Evolutionary conservation across 1,140 invertebrate species (phyloP), one percentile per base, ranked within the genome.

Genomic region (Heliothis virescens): DNA sequence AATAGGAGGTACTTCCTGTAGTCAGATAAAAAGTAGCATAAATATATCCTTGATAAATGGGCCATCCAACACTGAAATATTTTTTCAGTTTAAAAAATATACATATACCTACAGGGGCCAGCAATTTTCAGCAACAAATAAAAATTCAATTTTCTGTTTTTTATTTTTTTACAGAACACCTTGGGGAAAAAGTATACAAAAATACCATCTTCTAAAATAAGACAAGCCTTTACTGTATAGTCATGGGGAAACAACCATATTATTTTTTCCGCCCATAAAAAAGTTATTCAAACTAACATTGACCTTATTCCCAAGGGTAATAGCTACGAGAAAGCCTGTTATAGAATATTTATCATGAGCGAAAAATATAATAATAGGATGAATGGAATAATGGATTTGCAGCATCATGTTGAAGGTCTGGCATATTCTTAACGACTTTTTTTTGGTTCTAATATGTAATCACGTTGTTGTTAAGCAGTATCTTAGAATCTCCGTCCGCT

Each of bases 251-350:
- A 41, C 15, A 63, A 5, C 1, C 29, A 16, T 63, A 63, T 15
- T 16, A 63, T 12, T 63, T 41, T 63, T 7, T 5, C n/a, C 5
- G 3, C 2, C 29, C 29, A 63, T 63, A 63, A 63, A 21, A 47
- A 65, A 65, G n/a, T 65, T 65, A 65, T 18, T 47, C 16, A 47
- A 65, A 65, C 62, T 67, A 21, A 48, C 63, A 67, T 67, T 48
- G 29, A 48, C 63, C 63, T 41, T 67, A 67, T 67, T 67, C 41
- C 18, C 57, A 60, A 57, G 55, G 55, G 55, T 57, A 57, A 57
- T 60, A 3, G 21, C 12, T 48, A 21, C 63, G 11, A 21, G 16
- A 67, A 67, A 48, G 16, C 29, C 41, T 21, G 21, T 47, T 67
- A 67, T 67, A 48, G 63, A 48, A 67, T 67, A 67, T 67, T 48